A percentile compares a stretch with the other conserved stretches of the same genome.
Conservation (phyloP, 2,888 invertebrate genomes). For the Conus canariensis region DNA sequence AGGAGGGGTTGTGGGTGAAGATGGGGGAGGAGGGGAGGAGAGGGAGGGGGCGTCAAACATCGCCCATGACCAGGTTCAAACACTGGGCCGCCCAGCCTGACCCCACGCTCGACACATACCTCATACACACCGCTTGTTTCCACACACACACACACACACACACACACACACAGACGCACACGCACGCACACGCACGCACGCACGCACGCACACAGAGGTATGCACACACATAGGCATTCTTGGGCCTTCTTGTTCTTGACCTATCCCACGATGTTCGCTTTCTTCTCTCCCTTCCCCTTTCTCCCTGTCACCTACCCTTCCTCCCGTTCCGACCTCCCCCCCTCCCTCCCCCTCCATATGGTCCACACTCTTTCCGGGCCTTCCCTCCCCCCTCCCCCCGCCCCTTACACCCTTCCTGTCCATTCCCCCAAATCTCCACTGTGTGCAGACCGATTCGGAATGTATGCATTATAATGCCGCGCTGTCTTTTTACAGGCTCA, state of each 20-base stretch:
- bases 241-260: neutral
- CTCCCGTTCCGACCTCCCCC: too few relatives aligned
- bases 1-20: neutral
- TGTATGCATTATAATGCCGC: too few relatives aligned
- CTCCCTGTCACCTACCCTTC: too few relatives aligned
- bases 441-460: too few relatives aligned
- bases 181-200: neutral
- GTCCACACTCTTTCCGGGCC: neutral
- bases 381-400: neutral
- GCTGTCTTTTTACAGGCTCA: too few relatives aligned
- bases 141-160: neutral
- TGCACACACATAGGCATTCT: conserved; percentile 2
- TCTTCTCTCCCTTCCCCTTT: neutral
- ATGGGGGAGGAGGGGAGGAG: too few relatives aligned
- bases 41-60: neutral
- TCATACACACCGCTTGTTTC: neutral
- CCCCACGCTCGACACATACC: conserved; percentile 4
- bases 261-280: neutral
- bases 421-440: neutral
- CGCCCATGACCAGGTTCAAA: conserved; percentile 3
- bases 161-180: neutral
- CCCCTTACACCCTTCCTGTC: neutral
- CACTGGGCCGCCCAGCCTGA: neutral
- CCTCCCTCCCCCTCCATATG: too few relatives aligned
- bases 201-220: neutral